Base-by-base conservation (phyloP, 2,888 invertebrate species). In the Tholera decimalis region DNA sequence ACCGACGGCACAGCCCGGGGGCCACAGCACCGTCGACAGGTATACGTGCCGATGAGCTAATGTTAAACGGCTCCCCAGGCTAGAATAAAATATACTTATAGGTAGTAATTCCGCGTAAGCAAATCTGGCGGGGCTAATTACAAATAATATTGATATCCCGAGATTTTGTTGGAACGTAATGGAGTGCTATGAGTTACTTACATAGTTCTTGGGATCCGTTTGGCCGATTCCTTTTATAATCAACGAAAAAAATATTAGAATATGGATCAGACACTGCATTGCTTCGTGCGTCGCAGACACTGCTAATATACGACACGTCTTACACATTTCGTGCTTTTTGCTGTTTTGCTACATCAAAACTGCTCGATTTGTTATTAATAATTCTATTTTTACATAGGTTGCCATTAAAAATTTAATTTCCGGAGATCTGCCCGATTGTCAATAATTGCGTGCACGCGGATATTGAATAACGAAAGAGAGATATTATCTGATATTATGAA, bases 401-500 rank as follows among this genome's bases (percentile, higher is more conserved):
- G 74, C 71, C 81, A 85, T 86, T 84, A 83, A 83, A 85, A 88
- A 85, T 80, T 58, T 85, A 87, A 90, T 90, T 86, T 90, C 90
- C 90, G 85, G 85, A 60, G 53, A 80, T 80, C 74, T 59, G 43
- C 71, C 72, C 73, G 67, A 73, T 78, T 79, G 75, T 61, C 72
- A 76, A 82, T 83, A 81, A 81, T 77, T 70, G 67, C 71, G 67
- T 63, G 67, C 61, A 70, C 24, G 47, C 65, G 78, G 79, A 80
- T 81, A 84, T 80, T 70, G 57, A 79, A 77, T 77, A 79, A 63
- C 60, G 60, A 66, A 68, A 54, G 49, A 60, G 77, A 79, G 80
- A 82, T 79, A 65, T 70, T 68, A 77, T 76, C 63, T 71, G 71
- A 79, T 77, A 75, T 77, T 76, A 58, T 77, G 72, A 66, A 59